Percentiles rank a stretch among this genome's conserved stretches.
These are phyloP conservation scores for Euschistus heros DNA, from an alignment of 1,140 invertebrate genomes.

Conservation along the genomic window DNA sequence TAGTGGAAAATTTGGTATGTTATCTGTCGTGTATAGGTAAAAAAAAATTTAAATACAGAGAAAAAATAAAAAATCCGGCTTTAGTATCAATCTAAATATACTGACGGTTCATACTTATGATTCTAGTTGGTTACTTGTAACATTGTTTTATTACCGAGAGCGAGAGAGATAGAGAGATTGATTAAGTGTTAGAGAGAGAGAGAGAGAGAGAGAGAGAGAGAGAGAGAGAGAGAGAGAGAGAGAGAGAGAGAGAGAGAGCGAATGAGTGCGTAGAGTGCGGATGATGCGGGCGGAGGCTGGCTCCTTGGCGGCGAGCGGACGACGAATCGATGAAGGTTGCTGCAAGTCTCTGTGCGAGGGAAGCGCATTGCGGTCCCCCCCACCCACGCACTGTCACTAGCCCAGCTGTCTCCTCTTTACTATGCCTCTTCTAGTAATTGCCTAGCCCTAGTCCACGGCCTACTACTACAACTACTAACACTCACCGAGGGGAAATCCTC, in stretches of 20 bases:
- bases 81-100: too few species aligned
- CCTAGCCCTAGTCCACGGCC: not conserved
- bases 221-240: not conserved
- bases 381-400: conserved; percentile 18
- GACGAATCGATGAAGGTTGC: conserved; percentile 23
- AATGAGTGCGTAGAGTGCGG: not conserved
- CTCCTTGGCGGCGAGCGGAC: not conserved
- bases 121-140: too few species aligned
- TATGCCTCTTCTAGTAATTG: too few species aligned
- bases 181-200: conserved; percentile 25
- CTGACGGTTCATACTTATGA: too few species aligned
- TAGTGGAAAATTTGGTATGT: too few species aligned
- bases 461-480: not conserved
- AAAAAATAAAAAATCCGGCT: too few species aligned
- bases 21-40: too few species aligned
- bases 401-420: not conserved
- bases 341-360: conserved; percentile 20
- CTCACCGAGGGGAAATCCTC: not conserved
- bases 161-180: conserved; percentile 25
- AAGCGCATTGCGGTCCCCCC: conserved; percentile 22
- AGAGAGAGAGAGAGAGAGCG: not conserved
- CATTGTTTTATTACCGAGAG: too few species aligned
- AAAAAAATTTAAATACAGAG: too few species aligned
- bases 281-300: not conserved
- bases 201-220: conserved; percentile 27